phyloP scores from a whole-genome alignment of 2,888 invertebrate genomes.

The Nephrotoma guestfalica region DNA sequence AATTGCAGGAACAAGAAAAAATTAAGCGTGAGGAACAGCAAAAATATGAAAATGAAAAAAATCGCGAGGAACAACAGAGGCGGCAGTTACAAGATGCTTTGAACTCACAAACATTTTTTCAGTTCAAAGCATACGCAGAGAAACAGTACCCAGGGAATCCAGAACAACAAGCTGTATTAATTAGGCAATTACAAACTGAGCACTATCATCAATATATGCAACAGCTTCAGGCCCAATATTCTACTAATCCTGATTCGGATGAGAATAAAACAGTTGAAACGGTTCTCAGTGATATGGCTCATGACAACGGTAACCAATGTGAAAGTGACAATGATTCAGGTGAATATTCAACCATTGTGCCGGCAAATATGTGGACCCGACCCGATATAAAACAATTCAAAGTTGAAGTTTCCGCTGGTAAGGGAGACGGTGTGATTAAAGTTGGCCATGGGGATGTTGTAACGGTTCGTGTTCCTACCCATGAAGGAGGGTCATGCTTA shows the following conservation, averaged over 20 bases:
- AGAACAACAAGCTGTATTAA: conserved; percentile 84
- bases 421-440: conserved; percentile 76
- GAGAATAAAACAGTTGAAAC: conserved; percentile 11
- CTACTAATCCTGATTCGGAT: conserved; percentile 16
- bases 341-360: conserved; percentile 40
- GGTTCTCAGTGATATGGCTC: not conserved
- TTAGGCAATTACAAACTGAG: conserved; percentile 92
- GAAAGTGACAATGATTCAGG: conserved; percentile 24
- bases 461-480: conserved; percentile 90
- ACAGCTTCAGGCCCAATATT: conserved; percentile 49
- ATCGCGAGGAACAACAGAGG: conserved; percentile 27
- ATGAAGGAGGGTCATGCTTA: conserved; percentile 78
- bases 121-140: conserved; percentile 84
- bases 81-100: conserved; percentile 89
- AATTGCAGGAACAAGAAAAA: conserved; percentile 36
- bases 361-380: conserved; percentile 94
- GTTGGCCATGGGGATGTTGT: conserved; percentile 95
- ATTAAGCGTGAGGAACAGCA: conserved; percentile 39
- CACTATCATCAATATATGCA: conserved; percentile 99
- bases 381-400: conserved; percentile 81
- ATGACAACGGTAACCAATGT: conserved; percentile 10
- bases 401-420: conserved; percentile 62
- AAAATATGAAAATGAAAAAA: conserved; percentile 17
- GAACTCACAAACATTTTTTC: conserved; percentile 85
- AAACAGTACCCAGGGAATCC: conserved; percentile 80